phyloP scores from a whole-genome alignment of 2,888 invertebrate species.

The Tigriopus californicus region DNA sequence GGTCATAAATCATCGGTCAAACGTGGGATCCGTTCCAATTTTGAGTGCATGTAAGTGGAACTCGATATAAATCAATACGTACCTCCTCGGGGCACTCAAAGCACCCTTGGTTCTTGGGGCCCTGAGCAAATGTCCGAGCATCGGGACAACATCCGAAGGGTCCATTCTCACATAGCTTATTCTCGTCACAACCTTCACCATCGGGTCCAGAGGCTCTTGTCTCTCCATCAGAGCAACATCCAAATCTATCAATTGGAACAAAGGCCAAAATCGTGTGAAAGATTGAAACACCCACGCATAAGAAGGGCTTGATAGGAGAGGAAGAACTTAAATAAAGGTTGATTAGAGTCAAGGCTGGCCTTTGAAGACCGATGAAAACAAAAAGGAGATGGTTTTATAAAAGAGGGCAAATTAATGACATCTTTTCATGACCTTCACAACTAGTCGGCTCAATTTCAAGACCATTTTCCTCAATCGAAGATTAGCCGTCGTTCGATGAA shows the following conservation, averaged over 20 bases:
- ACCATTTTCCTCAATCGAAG: too few relatives aligned
- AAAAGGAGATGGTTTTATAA: too few relatives aligned
- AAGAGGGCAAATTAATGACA: too few relatives aligned
- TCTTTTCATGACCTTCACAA: too few relatives aligned
- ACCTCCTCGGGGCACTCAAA: conserved; percentile 16
- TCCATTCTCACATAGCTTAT: conserved; percentile 21
- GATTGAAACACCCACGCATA: neutral
- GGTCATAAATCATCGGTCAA: conserved; percentile 21
- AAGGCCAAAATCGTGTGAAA: neutral
- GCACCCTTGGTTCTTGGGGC: conserved; percentile 28
- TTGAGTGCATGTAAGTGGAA: neutral
- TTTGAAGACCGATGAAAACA: too few relatives aligned
- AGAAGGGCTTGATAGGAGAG: neutral
- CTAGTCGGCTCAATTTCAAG: too few relatives aligned
- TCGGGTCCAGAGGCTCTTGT: conserved; percentile 23
- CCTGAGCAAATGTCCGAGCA: conserved; percentile 29
- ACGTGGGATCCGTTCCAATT: neutral
- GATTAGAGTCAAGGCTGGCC: neutral
- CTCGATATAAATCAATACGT: neutral
- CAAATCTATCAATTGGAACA: conserved; percentile 16
- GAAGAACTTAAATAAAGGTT: neutral
- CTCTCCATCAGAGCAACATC: conserved; percentile 25
- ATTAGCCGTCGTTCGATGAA: too few relatives aligned
- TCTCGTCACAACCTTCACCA: conserved; percentile 22
- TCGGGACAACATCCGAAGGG: conserved; percentile 34